Base-by-base conservation (phyloP, 2,797 vertebrate species). In the Tokudaia muenninki region DNA sequence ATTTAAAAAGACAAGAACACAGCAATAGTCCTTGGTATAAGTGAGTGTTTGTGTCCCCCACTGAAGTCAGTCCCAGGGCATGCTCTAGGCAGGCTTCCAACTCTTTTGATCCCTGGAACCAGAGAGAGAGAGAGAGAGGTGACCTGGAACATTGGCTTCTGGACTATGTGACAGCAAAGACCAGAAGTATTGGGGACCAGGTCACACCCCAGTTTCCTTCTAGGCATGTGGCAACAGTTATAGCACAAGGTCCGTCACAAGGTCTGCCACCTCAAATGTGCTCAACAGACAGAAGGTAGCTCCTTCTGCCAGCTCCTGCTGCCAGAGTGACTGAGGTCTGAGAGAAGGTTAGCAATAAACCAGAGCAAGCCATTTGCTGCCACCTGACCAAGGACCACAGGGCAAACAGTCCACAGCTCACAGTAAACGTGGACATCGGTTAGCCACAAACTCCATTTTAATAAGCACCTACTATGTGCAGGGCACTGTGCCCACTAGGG, bases 11-110 rank as follows among this genome's bases (percentile, higher is more conserved):
- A 61, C 13, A 44, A 63, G n/a, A 57, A 8, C 21, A 22, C 41
- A 0, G 31, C 8, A 0, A 37, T 1, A 1, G 4, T 37, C 34
- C 74, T 78, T 2, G 12, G 0, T 0, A 3, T 21, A 1, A 0
- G 77, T 55, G 57, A 17, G 26, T 8, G 2, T 7, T 14, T 8
- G 5, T 0, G 8, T 7, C 61, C 6, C 3, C 77, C 74, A 3
- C 3, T 19, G 8, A 10, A 4, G 2, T 2, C 50, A 13, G 14
- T 37, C 14, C 1, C 11, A 77, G 52, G 16, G 14, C 0, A 31
- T 9, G 4, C 37, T 34, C 12, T 0, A 13, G 10, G 16, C 52
- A 0, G 14, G 14, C 16, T 41, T 61, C 6, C 0, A 1, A 9
- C 50, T 79, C 9, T 41, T 55, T 26, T 72, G 34, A 34, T 55